Conservation (phyloP, 2,797 vertebrate genomes). For the Artibeus jamaicensis region DNA sequence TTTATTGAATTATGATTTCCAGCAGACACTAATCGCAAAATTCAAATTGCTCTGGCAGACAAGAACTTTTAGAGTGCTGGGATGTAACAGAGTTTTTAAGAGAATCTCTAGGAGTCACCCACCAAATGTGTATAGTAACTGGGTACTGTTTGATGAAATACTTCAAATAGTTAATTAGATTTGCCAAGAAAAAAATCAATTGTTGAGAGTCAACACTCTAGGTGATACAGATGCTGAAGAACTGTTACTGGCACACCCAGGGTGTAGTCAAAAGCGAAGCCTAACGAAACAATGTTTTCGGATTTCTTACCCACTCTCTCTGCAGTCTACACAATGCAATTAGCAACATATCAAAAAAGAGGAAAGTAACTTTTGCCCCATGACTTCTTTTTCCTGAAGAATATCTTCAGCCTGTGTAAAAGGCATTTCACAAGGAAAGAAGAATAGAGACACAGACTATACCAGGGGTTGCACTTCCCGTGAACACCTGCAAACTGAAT, state of each 20-base stretch:
- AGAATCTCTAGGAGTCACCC: conserved; percentile 82
- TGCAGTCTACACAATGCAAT: conserved; percentile 75
- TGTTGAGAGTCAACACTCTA: conserved; percentile 77
- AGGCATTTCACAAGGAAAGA: conserved; percentile 76
- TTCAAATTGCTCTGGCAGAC: conserved; percentile 96
- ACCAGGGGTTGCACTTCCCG: conserved; percentile 23
- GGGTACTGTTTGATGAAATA: conserved; percentile 81
- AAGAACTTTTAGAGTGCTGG: conserved; percentile 85
- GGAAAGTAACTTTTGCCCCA: conserved; percentile 74
- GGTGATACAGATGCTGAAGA: conserved; percentile 75
- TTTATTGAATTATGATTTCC: conserved; percentile 97
- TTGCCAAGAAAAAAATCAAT: conserved; percentile 79
- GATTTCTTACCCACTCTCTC: conserved; percentile 67
- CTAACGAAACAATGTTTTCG: conserved; percentile 74
- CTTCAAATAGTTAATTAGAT: conserved; percentile 87
- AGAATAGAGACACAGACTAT: conserved; percentile 73
- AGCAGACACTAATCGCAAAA: conserved; percentile 96
- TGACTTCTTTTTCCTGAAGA: conserved; percentile 76
- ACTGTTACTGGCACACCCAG: conserved; percentile 72
- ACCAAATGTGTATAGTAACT: conserved; percentile 81
- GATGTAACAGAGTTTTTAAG: conserved; percentile 83
- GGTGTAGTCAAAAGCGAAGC: conserved; percentile 72
- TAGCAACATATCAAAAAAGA: conserved; percentile 76
- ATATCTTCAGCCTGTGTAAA: conserved; percentile 79
- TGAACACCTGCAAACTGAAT: conserved; percentile 81